Conservation (phyloP, 2,113 vertebrate species). For the Parotia lawesii region DNA sequence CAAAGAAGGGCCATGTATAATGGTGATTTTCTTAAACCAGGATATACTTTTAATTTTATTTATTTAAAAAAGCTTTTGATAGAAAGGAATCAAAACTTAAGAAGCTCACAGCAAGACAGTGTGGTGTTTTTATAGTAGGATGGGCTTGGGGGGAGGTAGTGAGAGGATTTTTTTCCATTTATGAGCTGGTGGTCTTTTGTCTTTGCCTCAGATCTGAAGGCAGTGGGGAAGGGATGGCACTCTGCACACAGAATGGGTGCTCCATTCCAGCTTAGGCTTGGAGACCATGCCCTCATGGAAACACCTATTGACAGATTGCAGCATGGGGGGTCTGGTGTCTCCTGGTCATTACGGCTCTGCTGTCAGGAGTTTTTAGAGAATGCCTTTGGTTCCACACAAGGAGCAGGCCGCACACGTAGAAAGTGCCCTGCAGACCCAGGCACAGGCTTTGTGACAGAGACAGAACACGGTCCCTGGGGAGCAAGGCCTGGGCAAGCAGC, state of each 20-base stretch:
- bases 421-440: not conserved
- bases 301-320: not conserved
- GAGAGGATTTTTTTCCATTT: not conserved
- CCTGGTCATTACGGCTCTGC: not conserved
- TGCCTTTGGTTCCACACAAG: not conserved
- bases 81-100: not conserved
- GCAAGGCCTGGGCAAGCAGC: not conserved
- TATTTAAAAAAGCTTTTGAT: not conserved
- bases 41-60: not conserved
- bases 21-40: not conserved
- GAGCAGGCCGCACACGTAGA: not conserved
- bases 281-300: not conserved
- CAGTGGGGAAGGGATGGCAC: not conserved
- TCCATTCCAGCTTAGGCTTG: not conserved
- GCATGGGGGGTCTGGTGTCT: not conserved
- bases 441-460: not conserved
- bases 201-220: not conserved
- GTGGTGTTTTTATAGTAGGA: not conserved
- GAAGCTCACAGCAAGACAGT: not conserved
- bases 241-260: not conserved
- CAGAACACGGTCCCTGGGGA: accelerated
- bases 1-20: not conserved
- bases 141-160: not conserved
- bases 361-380: not conserved
- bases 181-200: not conserved